Evolutionary conservation across 2,797 vertebrate species (phyloP).

Genomic region (Huso huso): DNA sequence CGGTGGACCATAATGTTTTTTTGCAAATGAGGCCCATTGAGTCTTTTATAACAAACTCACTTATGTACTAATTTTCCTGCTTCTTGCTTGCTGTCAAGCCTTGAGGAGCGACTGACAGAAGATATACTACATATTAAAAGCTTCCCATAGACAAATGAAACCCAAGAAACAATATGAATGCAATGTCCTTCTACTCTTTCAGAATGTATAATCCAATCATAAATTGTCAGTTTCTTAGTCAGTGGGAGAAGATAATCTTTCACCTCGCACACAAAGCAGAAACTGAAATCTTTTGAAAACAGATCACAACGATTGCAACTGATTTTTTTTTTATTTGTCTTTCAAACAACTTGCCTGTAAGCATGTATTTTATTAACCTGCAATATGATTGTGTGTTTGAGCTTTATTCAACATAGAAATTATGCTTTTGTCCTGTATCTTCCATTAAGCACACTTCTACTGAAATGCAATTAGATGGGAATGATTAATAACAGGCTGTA

Average conservation of each 20-base stretch:
- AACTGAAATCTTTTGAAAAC: slow-evolving; percentile 22
- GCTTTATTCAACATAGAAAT: slow-evolving; percentile 7
- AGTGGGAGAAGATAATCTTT: slow-evolving; percentile 33
- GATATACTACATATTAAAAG: too few species aligned
- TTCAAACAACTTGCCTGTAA: neutral
- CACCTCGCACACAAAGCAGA: slow-evolving; percentile 26
- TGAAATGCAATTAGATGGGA: slow-evolving; percentile 4
- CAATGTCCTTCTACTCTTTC: slow-evolving; percentile 30
- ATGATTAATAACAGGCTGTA: slow-evolving; percentile 4
- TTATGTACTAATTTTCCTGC: too few species aligned
- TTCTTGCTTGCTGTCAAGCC: too few species aligned
- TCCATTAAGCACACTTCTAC: slow-evolving; percentile 6
- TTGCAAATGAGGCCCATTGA: too few species aligned
- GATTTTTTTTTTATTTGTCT: neutral
- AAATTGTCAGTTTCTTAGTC: slow-evolving; percentile 27
- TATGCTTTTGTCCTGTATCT: slow-evolving; percentile 3
- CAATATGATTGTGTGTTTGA: neutral
- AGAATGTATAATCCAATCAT: slow-evolving; percentile 24
- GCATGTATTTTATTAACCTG: neutral
- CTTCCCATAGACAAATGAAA: neutral
- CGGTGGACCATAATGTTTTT: too few species aligned
- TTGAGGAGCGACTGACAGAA: too few species aligned
- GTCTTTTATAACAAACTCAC: too few species aligned
- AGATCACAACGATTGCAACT: neutral
- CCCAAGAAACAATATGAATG: slow-evolving; percentile 2